Percentiles rank a stretch among this genome's conserved stretches.
Evolutionary conservation across 2,888 invertebrate genomes (phyloP).

Genomic region (Hetaerina titia): DNA sequence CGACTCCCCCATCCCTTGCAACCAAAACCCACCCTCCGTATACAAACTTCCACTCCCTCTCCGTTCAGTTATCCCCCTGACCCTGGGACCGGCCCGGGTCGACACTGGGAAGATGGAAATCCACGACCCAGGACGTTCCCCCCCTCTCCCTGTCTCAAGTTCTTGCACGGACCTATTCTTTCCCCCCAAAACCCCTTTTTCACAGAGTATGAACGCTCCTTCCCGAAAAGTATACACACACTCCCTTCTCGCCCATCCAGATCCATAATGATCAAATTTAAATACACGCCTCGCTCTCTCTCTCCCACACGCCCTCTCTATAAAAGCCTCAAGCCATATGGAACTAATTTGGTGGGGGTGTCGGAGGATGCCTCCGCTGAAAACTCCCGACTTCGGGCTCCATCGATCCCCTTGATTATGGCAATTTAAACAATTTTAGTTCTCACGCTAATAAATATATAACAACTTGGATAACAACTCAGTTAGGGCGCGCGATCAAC

Average conservation of each 20-base stretch:
- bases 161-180: too few species aligned
- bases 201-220: background rate
- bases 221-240: background rate
- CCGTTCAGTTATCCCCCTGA: background rate
- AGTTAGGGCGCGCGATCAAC: background rate
- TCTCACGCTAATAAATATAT: background rate
- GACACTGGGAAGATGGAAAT: background rate
- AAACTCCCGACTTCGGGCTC: background rate
- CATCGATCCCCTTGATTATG: conserved; percentile 6
- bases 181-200: background rate
- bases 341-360: background rate
- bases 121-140: background rate
- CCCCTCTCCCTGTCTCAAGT: background rate
- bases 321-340: background rate
- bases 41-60: too few species aligned
- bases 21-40: too few species aligned
- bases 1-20: too few species aligned
- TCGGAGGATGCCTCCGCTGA: background rate
- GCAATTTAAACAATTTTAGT: background rate
- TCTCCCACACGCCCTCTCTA: background rate
- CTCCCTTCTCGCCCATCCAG: background rate
- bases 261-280: background rate
- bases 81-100: background rate
- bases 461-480: background rate
- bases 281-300: background rate